Evolutionary conservation across 2,888 invertebrate genomes (phyloP), one percentile per base, ranked within the genome.

Genomic region (Ennomos quercinarius): DNA sequence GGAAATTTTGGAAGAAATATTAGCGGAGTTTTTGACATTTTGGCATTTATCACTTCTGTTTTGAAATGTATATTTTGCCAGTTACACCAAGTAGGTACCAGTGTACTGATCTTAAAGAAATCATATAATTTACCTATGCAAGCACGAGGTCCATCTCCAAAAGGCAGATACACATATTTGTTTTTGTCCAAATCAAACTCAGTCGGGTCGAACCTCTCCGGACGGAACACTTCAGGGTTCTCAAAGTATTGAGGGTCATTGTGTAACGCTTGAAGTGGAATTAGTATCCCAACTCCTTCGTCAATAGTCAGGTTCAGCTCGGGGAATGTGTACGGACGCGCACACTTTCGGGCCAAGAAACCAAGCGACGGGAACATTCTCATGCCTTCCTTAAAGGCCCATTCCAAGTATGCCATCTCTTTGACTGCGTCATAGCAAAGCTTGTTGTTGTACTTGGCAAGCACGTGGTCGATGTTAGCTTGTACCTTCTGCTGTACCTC

Each of bases 281-380:
- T 57, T 61, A 81, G n/a, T 4, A 85, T 62, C 0, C 73, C 64
- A 0, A 86, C 81, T 2, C 81, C 82, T 45, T 76, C 70, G 40
- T 86, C 87, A 1, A 88, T 73, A 0, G 74, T 70, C 35, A 87
- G 38, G 8, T 68, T 64, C 2, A 83, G 47, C n/a, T 84, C 84
- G 0, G 80, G 76, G 11, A 88, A 68, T 0, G 80, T 82, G 49
- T 85, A 86, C 8, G 74, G 64, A 5, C 73, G 72, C 3, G 76
- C 77, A 49, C 81, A 78, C 42, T 70, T 69, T 13, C 88, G 69
- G 3, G 81, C 60, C 34, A 88, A 60, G 60, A 76, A 83, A 0
- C 87, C 88, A 0, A 87, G 72, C 0, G 89, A 84, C 0, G 88
- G 87, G 41, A 87, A 87, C 72, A 84, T 78, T 11, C 85, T 69